A percentile compares a stretch with the other conserved stretches of the same genome.
Conservation (phyloP, 2,113 vertebrate species). For the Syngnathus floridae region DNA sequence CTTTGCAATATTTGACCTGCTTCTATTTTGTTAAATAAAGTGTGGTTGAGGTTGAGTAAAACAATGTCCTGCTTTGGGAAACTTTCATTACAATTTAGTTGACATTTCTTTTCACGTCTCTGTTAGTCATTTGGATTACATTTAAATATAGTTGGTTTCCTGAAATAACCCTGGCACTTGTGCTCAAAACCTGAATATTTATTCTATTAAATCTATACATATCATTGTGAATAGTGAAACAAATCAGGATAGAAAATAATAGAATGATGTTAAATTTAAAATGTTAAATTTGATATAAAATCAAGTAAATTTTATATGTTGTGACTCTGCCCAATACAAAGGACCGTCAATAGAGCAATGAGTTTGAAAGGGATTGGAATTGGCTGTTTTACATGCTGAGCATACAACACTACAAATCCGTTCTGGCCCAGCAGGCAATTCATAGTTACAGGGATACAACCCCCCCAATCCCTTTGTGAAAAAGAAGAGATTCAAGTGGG, state of each 20-base stretch:
- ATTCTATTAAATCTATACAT: too few species aligned
- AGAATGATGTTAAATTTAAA: too few species aligned
- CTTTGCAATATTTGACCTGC: conserved; percentile 76
- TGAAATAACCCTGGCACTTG: not conserved
- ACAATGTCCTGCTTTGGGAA: conserved; percentile 16
- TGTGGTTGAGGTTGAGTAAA: conserved; percentile 73
- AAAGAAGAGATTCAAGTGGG: too few species aligned
- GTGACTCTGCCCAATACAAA: conserved; percentile 18
- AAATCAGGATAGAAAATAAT: too few species aligned
- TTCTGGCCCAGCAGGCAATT: conserved; percentile 43
- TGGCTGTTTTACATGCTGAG: conserved; percentile 47
- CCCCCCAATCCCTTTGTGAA: too few species aligned
- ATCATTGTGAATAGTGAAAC: too few species aligned
- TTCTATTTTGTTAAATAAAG: conserved; percentile 78
- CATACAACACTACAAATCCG: conserved; percentile 41
- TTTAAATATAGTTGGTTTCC: not conserved
- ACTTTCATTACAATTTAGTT: conserved; percentile 14
- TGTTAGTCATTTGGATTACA: not conserved
- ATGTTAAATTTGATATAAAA: too few species aligned
- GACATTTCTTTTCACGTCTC: not conserved
- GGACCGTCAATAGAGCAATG: conserved; percentile 48
- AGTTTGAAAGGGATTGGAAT: conserved; percentile 19
- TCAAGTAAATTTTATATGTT: not conserved
- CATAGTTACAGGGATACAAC: conserved; percentile 25
- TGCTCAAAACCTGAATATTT: not conserved